These are phyloP conservation scores for Rhinatrema bivittatum DNA, from an alignment of 2,797 vertebrate species.

Conservation along the genomic window DNA sequence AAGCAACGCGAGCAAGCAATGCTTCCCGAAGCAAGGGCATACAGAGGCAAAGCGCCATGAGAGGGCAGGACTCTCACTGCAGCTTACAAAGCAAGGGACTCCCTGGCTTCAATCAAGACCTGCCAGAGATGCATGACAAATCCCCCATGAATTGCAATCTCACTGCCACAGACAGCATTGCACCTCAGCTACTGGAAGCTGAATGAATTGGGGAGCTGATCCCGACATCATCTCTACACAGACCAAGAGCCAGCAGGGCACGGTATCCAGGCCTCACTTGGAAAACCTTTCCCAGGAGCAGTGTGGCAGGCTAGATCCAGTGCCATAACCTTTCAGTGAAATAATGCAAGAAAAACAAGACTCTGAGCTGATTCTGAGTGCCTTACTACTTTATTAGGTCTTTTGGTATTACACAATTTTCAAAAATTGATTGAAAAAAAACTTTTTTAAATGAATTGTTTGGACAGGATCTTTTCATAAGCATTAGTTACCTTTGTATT, in stretches of 20 bases:
- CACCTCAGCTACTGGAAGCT: constrained; percentile 61
- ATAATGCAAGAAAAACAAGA: constrained; percentile 43
- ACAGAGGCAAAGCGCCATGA: constrained; percentile 6
- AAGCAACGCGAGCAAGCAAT: neutral
- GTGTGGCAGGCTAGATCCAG: constrained; percentile 37
- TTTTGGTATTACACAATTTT: constrained; percentile 64
- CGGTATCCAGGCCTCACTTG: constrained; percentile 8
- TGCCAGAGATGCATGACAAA: constrained; percentile 64
- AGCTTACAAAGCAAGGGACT: constrained; percentile 31
- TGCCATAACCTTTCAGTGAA: constrained; percentile 67
- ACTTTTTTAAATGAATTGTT: constrained; percentile 69
- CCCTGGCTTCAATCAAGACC: constrained; percentile 53
- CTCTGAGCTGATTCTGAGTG: constrained; percentile 71
- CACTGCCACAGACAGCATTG: constrained; percentile 52
- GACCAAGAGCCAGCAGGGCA: constrained; percentile 31
- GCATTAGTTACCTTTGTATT: constrained; percentile 63
- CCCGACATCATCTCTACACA: constrained; percentile 1
- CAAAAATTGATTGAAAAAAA: constrained; percentile 32
- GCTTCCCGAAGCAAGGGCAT: neutral
- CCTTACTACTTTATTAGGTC: constrained; percentile 93
- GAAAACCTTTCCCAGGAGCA: constrained; percentile 1
- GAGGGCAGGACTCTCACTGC: constrained; percentile 33
- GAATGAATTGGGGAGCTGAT: constrained; percentile 57
- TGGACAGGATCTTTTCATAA: constrained; percentile 70
- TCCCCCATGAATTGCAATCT: constrained; percentile 60